These are phyloP conservation scores for Aricia agestis DNA, from an alignment of 1,140 invertebrate genomes.

Conservation along the genomic window DNA sequence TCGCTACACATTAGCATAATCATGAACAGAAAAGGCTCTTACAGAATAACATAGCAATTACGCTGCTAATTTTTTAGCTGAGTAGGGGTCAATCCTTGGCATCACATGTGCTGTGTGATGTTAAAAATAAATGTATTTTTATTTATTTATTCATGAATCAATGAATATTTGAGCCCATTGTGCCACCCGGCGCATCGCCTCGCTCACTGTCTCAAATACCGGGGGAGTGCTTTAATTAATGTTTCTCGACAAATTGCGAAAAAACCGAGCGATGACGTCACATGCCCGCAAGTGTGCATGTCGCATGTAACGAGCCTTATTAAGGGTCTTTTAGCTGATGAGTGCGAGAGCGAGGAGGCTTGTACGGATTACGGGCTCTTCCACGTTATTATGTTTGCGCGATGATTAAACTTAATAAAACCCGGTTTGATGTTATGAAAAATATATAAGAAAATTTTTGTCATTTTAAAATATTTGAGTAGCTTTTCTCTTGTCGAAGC, in stretches of 20 bases:
- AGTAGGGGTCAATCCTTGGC: no score
- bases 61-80: no score
- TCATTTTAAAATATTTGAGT: not conserved
- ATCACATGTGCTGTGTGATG: no score
- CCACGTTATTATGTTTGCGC: constrained; percentile 25
- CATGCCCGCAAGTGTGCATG: constrained; percentile 35
- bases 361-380: constrained; percentile 40
- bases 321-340: constrained; percentile 58
- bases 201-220: constrained; percentile 62
- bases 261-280: constrained; percentile 65
- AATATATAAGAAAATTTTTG: not conserved
- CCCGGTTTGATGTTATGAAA: not conserved
- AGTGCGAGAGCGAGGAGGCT: constrained; percentile 52
- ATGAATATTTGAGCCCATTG: constrained; percentile 29
- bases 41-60: no score
- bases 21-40: no score
- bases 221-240: constrained; percentile 69
- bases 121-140: no score
- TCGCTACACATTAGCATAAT: no score
- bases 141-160: no score
- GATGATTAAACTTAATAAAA: constrained; percentile 16
- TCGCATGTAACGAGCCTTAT: constrained; percentile 56
- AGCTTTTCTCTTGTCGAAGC: no score
- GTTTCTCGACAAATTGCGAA: constrained; percentile 62
- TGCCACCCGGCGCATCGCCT: constrained; percentile 39